Base-by-base conservation (phyloP, 2,113 vertebrate species). In the Psephotus haematonotus region DNA sequence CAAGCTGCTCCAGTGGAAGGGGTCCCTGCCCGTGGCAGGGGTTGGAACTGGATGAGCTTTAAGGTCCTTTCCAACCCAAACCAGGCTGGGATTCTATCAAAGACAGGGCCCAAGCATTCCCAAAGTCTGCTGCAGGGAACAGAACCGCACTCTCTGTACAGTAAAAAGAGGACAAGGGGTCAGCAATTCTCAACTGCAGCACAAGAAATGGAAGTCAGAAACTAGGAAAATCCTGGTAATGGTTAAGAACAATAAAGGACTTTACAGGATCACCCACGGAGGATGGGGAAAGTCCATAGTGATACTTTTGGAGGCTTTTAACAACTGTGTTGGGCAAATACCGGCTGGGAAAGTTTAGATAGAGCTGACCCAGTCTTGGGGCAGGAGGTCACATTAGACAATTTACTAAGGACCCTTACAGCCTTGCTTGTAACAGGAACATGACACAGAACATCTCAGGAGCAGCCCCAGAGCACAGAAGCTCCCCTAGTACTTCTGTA, bases 271-370 rank as follows among this genome's bases (percentile, higher is more conserved):
- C 63, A 37, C 67, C 67, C 90, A 59, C 19, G 37, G 83, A 95
- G 31, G n/a, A 88, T 9, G 50, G 46, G 50, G 50, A 53, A 81
- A 94, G n/a, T 53, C 79, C 43, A 75, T 50, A 71, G 70, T 39
- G 39, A 39, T 39, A 11, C 11, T 39, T 39, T 49, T 62, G 46
- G 27, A 80, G 41, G 53, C 62, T 85, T 84, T 90, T 72, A 92
- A 88, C 52, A 93, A 93, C 44, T 65, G 41, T 2, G 9, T 41
- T 91, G 88, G 67, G 92, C 75, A 95, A 96, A 93, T 37, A 93
- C 72, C 85, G 93, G 88, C 88, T 93, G 92, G 92, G 88, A 92
- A 95, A 93, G 92, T 92, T 95, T 90, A 88, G 60, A 78, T 8
- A 92, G 96, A 74, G 60, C 44, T 94, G 95, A 92, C 70, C 53